Base-by-base conservation (phyloP, 2,797 vertebrate genomes). In the Alcedo quadribrachys region DNA sequence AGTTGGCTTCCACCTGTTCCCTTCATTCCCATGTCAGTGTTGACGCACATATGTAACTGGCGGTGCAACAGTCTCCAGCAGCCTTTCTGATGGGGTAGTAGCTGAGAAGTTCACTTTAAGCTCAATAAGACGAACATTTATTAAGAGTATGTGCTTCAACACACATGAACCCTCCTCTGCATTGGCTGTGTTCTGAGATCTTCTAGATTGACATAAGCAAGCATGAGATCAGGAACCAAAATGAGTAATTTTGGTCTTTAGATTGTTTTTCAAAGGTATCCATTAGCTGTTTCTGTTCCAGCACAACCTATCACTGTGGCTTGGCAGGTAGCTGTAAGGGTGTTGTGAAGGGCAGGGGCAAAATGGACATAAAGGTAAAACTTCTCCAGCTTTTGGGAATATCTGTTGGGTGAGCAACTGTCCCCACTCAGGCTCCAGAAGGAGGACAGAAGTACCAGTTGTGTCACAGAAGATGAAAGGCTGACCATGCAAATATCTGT, bases 331-430 rank as follows among this genome's bases (percentile, higher is more conserved):
- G 63, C 22, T 70, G 27, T 53, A 63, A 25, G n/a, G 53, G 28
- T 5, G 0, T 46, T 60, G 45, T 40, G 68, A 57, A 69, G 48
- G 54, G 35, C 1, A 1, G 85, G 13, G 43, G 19, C 45, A 68
- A 50, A 0, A 0, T 22, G 48, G n/a, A 14, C 15, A 13, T 8
- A 25, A 65, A 77, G 12, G 66, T 28, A 43, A 68, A 81, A 65
- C 20, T 43, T 65, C 61, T 37, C n/a, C 40, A 85, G 20, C 20
- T 67, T 81, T 30, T 63, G 32, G 28, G 21, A 37, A 15, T 62
- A 43, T 42, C 43, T 11, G 12, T 9, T 75, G 51, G 28, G 25
- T 40, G 10, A 88, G 24, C 12, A 76, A 1, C 32, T 78, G 54
- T 58, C 48, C 37, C 22, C 10, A 3, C n/a, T 57, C 40, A n/a